These are phyloP conservation scores for Calvadosia cruxmelitensis DNA, from an alignment of 30 jellyfish, hydroid and myxozoan species.

Conservation along the genomic window DNA sequence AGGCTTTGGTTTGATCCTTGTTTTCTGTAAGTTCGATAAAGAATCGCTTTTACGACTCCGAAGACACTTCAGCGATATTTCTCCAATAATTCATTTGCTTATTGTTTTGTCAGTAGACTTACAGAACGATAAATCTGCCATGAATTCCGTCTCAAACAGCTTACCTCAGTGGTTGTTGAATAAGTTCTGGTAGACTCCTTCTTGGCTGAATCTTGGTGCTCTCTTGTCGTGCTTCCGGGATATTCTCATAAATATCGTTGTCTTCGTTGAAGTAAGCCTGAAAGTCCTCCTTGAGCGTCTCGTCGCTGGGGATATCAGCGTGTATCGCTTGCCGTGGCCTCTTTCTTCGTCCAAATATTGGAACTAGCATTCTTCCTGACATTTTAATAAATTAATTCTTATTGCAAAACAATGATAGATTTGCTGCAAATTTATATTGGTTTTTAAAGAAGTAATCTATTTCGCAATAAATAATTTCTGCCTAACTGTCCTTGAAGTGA, in stretches of 20 bases:
- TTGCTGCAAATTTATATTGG: no score
- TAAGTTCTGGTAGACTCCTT: conserved; percentile 6
- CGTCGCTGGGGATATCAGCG: conserved; percentile 43
- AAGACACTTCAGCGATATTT: no score
- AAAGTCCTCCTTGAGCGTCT: background rate
- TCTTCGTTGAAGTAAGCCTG: conserved; percentile 10
- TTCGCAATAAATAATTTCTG: no score
- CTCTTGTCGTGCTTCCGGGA: background rate
- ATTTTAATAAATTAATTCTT: no score
- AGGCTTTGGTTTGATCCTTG: no score
- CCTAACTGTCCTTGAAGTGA: no score
- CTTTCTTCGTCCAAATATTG: conserved; percentile 77
- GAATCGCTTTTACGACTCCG: no score
- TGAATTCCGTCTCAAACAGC: conserved; percentile 31
- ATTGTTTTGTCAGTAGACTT: background rate
- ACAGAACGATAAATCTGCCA: conserved; percentile 13
- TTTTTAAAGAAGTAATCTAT: no score
- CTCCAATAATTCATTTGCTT: no score
- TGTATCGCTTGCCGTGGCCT: conserved; percentile 66
- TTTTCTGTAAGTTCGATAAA: no score
- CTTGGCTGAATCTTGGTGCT: background rate
- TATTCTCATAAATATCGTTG: background rate
- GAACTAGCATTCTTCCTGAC: conserved; percentile 53
- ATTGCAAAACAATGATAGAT: no score
- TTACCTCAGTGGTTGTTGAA: no score